Conservation (phyloP, 2,797 vertebrate genomes). For the Choloepus didactylus region DNA sequence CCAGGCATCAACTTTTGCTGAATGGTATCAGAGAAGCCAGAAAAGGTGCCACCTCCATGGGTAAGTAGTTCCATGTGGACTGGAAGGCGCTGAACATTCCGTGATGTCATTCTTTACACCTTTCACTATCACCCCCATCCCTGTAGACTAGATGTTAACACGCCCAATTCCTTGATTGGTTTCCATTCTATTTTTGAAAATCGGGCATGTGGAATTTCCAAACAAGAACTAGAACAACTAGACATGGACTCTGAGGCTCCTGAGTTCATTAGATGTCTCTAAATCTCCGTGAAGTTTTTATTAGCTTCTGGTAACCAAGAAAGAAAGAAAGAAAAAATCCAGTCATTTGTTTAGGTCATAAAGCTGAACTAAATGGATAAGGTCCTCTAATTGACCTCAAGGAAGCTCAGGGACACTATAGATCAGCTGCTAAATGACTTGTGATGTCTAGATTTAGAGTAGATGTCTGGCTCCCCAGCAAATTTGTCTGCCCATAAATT, state of each 20-base stretch:
- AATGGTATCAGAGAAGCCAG: constrained; percentile 11
- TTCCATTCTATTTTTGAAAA: background rate
- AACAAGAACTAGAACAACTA: background rate
- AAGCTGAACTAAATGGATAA: constrained; percentile 58
- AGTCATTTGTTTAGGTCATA: constrained; percentile 66
- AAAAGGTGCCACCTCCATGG: background rate
- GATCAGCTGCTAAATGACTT: constrained; percentile 66
- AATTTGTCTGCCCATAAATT: constrained; percentile 71
- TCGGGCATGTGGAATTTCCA: background rate
- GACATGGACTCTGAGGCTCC: background rate
- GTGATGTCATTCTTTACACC: background rate
- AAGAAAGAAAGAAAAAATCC: background rate
- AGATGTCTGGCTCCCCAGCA: constrained; percentile 64
- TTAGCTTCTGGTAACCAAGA: constrained; percentile 66
- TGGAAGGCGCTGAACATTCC: background rate
- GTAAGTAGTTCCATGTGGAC: background rate
- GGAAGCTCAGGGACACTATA: constrained; percentile 31
- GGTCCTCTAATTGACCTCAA: constrained; percentile 69
- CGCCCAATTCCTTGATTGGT: background rate
- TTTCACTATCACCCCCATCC: background rate
- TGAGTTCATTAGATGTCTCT: constrained; percentile 41
- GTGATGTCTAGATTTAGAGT: constrained; percentile 61
- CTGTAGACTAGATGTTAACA: background rate
- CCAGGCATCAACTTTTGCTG: background rate
- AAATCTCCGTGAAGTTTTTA: constrained; percentile 65